Evolutionary conservation across 2,888 invertebrate species (phyloP).

Genomic region (Meloe dianella): DNA sequence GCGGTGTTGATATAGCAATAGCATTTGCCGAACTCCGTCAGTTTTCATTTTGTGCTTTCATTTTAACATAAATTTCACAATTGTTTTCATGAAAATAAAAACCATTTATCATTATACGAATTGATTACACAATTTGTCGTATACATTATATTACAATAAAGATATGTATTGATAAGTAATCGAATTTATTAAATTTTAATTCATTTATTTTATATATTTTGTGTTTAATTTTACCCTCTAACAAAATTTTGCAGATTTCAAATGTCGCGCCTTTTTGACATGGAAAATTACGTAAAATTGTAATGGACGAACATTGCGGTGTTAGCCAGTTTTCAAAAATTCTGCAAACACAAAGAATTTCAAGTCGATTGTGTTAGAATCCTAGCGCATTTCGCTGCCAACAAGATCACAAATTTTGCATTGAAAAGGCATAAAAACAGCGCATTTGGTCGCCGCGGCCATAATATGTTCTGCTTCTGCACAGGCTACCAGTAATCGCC

Average conservation of each 20-base stretch:
- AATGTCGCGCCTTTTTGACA: neutral
- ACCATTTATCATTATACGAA: neutral
- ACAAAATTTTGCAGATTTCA: neutral
- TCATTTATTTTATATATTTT: neutral
- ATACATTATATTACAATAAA: constrained; percentile 10
- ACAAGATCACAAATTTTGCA: no score
- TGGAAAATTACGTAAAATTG: no score
- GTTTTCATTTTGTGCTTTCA: neutral
- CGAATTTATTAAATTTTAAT: constrained; percentile 8
- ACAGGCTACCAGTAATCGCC: no score
- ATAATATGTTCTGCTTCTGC: no score
- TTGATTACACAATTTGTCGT: neutral
- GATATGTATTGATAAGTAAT: constrained; percentile 5
- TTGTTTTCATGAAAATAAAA: neutral
- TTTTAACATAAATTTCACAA: neutral
- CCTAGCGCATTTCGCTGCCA: no score
- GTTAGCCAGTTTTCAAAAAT: no score
- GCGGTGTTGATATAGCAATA: neutral
- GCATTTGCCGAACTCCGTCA: neutral
- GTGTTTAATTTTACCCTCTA: neutral
- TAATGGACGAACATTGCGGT: no score
- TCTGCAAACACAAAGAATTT: no score
- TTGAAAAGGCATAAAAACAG: no score
- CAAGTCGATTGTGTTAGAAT: no score
- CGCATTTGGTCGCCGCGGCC: no score